phyloP scores from a whole-genome alignment of 2,113 vertebrate genomes.

The Cebus imitator region DNA sequence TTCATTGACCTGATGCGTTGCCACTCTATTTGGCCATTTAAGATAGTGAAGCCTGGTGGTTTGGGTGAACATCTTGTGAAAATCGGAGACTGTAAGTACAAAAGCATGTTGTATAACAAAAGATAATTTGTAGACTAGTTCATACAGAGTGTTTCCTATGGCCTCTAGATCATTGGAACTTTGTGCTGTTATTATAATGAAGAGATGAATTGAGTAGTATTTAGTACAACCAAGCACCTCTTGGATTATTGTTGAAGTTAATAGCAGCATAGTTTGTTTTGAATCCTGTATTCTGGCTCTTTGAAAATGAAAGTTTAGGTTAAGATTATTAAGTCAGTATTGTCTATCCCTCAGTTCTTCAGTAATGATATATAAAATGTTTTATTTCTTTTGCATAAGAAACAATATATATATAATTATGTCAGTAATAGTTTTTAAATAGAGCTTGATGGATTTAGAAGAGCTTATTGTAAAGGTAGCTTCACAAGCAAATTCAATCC shows the following conservation, averaged over 20 bases:
- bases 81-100: neutral
- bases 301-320: neutral
- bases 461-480: neutral
- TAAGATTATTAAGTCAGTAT: neutral
- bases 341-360: neutral
- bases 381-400: neutral
- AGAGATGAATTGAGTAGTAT: neutral
- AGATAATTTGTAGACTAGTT: neutral
- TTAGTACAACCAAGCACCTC: neutral
- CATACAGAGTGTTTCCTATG: neutral
- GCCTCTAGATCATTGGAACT: neutral
- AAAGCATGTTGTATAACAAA: neutral
- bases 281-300: neutral
- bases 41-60: neutral
- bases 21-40: neutral
- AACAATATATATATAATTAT: neutral
- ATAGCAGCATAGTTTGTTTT: neutral
- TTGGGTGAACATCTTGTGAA: neutral
- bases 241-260: constrained; percentile 8
- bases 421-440: neutral
- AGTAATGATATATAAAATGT: neutral
- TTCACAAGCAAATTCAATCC: constrained; percentile 10
- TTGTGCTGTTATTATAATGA: neutral
- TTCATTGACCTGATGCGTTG: neutral
- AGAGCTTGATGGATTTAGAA: neutral